Base-by-base conservation (phyloP, 2,888 invertebrate genomes). In the Drosophila putrida region DNA sequence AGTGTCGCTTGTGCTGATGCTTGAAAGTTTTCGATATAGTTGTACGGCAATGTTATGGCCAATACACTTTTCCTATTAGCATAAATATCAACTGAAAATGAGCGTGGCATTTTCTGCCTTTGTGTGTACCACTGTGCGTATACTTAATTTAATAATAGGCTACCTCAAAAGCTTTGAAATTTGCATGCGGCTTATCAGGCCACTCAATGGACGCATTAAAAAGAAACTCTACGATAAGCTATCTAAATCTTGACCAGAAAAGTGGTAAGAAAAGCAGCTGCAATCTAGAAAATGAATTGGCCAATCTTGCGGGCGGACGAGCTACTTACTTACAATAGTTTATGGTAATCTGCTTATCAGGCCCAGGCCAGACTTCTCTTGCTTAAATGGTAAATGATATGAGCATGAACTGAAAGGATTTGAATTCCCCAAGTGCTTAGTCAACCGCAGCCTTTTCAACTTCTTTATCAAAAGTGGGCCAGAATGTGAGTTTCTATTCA, bases 1-100 rank as follows among this genome's bases (percentile, higher is more conserved):
- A 80, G 80, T 86, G 74, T 82, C 88, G 44, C 11, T 55, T 54
- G 31, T 28, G 71, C 63, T 46, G 50, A 46, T 77, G 59, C 65
- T 55, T 58, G 13, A 54, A 60, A 58, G 47, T 35, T 64, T 67
- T 62, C 58, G 47, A 58, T 57, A 41, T 49, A 49, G 36, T 50
- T 35, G 25, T 46, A 25, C 11, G 15, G 54, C 28, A 47, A 28
- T 31, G 41, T 6, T 20, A 39, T 44, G 28, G 36, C 13, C 39
- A 44, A 50, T 62, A 46, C 25, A 39, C 51, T 60, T 54, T 46
- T 28, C 35, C 38, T 54, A 81, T 79, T 66, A 50, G 59, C 82
- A 75, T 81, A 69, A 69, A 68, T 68, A 71, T 69, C 64, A 63
- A 47, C 59, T 63, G 50, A 50, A 69, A 69, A 43, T 67, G 59